Conservation (phyloP, 2,888 invertebrate genomes). For the Ypsolopha scabrella region DNA sequence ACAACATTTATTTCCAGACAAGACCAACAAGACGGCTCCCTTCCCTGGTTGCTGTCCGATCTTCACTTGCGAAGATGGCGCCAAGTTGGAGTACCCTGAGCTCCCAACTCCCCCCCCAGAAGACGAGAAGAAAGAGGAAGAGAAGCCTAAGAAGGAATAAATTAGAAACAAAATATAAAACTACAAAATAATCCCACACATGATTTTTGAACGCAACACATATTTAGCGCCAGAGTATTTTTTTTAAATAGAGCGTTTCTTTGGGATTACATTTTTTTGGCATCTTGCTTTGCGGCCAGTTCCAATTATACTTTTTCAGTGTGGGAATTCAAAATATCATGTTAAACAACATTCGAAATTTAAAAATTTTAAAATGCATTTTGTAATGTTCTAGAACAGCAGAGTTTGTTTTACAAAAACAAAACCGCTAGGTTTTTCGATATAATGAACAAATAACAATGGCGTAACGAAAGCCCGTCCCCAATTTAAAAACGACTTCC, state of each 20-base stretch:
- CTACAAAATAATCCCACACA: not conserved
- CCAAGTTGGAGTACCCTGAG: slow-evolving; percentile 88
- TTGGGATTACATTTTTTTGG: too few species aligned
- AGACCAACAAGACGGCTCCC: slow-evolving; percentile 89
- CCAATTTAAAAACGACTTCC: slow-evolving; percentile 19
- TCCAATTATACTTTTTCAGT: too few species aligned
- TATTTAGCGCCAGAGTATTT: too few species aligned
- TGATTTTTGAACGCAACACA: not conserved
- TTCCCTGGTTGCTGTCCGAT: slow-evolving; percentile 90
- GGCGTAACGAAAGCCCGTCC: not conserved
- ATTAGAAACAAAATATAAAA: slow-evolving; percentile 1
- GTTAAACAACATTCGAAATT: not conserved
- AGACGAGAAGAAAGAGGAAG: slow-evolving; percentile 38
- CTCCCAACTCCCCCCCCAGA: slow-evolving; percentile 66
- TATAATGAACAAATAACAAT: not conserved
- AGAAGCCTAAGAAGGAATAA: slow-evolving; percentile 39
- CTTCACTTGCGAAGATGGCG: slow-evolving; percentile 89
- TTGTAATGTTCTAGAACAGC: not conserved
- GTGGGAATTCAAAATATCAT: not conserved
- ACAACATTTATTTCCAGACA: too few species aligned
- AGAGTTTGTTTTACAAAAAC: too few species aligned
- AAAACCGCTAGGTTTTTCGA: too few species aligned
- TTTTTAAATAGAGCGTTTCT: too few species aligned
- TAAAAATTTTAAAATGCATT: not conserved
- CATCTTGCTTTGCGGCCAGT: too few species aligned